Evolutionary conservation across 35 echinoderm and acorn worm species (phyloP).

Genomic region (Strongylocentrotus purpuratus): DNA sequence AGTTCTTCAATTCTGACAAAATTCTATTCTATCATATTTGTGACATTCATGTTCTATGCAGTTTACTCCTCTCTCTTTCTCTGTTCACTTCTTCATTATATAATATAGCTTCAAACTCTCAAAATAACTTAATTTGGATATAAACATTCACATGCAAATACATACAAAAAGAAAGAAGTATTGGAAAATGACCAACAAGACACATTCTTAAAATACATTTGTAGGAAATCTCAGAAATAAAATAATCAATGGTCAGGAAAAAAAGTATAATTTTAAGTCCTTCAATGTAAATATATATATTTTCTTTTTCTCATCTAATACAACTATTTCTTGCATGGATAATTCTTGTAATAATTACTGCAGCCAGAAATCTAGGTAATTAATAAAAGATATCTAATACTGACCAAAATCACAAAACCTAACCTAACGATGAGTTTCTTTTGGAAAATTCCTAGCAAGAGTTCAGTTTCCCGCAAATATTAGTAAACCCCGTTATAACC

Average conservation of each 20-base stretch:
- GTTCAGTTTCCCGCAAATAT: not conserved
- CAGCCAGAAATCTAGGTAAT: not conserved
- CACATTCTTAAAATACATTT: slow-evolving; percentile 25
- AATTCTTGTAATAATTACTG: not conserved
- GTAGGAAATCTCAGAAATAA: not conserved
- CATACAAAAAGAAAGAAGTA: slow-evolving; percentile 33
- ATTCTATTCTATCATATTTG: not conserved
- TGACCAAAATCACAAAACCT: not conserved
- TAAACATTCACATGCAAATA: slow-evolving; percentile 43
- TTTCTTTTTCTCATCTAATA: not conserved
- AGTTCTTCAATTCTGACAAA: not conserved
- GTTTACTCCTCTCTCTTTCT: not conserved
- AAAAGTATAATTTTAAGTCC: not conserved
- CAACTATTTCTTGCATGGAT: not conserved
- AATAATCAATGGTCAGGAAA: not conserved
- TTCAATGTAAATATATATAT: not conserved
- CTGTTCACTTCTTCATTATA: not conserved
- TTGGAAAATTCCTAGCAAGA: not conserved
- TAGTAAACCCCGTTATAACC: not conserved
- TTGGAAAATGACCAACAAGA: slow-evolving; percentile 15
- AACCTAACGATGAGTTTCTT: not conserved
- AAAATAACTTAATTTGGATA: slow-evolving; percentile 44
- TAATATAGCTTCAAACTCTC: slow-evolving; percentile 5
- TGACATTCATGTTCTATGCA: not conserved
- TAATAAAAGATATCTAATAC: not conserved